A percentile compares a stretch with the other conserved stretches of the same genome.
Evolutionary conservation across 1,140 invertebrate species (phyloP).

Genomic region (Tetramorium simillimum): DNA sequence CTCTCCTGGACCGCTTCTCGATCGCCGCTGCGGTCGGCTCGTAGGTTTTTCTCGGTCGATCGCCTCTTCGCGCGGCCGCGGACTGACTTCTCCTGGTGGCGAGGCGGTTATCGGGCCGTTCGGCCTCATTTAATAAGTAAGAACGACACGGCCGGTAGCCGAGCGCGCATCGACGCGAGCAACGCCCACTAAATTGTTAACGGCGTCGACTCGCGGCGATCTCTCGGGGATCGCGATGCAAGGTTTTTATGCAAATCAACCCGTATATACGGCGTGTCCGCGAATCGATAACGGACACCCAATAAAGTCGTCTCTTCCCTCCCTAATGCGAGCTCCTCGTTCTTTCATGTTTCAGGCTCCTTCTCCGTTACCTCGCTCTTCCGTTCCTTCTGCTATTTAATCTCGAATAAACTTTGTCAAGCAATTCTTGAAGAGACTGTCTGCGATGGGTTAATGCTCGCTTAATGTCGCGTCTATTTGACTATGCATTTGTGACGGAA

Average conservation of each 20-base stretch:
- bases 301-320: constrained; percentile 67
- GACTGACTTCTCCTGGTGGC: constrained; percentile 15
- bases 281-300: constrained; percentile 63
- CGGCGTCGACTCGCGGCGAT: constrained; percentile 42
- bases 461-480: neutral
- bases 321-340: constrained; percentile 1
- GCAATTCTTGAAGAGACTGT: neutral
- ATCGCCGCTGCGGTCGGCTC: neutral
- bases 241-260: constrained; percentile 71
- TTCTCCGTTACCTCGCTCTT: neutral
- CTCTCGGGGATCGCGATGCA: constrained; percentile 54
- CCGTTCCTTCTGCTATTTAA: too few species aligned
- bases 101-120: constrained; percentile 54
- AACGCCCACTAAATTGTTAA: constrained; percentile 71
- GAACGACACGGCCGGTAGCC: constrained; percentile 59
- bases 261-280: neutral
- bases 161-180: constrained; percentile 42
- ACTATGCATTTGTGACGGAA: neutral
- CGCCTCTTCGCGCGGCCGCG: neutral
- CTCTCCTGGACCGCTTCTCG: neutral
- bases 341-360: neutral
- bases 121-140: constrained; percentile 59
- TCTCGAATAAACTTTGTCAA: neutral
- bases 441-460: neutral
- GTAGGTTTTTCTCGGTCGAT: constrained; percentile 22